phyloP scores from a whole-genome alignment of 2,888 invertebrate genomes.

The Calliopum simillimum region DNA sequence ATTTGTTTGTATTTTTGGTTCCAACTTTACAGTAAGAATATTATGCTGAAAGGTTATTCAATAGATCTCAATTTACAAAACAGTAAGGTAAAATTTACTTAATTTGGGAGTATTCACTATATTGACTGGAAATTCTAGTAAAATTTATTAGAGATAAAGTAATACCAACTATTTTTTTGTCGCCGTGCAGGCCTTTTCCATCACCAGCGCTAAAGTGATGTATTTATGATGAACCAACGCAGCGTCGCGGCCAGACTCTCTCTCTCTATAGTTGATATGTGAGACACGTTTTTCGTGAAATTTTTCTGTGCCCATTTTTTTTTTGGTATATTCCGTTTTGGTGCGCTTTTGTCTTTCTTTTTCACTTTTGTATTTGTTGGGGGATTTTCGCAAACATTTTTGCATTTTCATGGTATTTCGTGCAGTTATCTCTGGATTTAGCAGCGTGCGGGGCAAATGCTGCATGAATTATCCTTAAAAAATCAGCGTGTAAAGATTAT shows the following conservation, averaged over 20 bases:
- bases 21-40: no score
- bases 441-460: not conserved
- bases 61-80: no score
- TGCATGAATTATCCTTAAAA: constrained; percentile 45
- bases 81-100: no score
- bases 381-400: constrained; percentile 21
- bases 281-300: constrained; percentile 55
- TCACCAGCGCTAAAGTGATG: constrained; percentile 32
- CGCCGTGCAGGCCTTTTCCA: no score
- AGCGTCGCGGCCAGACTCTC: not conserved
- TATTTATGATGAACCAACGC: constrained; percentile 41
- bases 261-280: constrained; percentile 50
- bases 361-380: constrained; percentile 42
- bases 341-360: not conserved
- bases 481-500: constrained; percentile 45
- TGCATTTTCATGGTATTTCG: constrained; percentile 16
- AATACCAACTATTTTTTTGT: no score
- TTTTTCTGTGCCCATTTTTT: constrained; percentile 11
- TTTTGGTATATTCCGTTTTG: no score
- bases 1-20: no score
- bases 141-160: no score
- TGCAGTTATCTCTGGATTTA: constrained; percentile 11
- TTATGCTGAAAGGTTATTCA: no score
- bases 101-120: no score
- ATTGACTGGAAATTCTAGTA: no score